Evolutionary conservation across 2,113 vertebrate genomes (phyloP), one percentile per base, ranked within the genome.

Genomic region (Tapirus terrestris): DNA sequence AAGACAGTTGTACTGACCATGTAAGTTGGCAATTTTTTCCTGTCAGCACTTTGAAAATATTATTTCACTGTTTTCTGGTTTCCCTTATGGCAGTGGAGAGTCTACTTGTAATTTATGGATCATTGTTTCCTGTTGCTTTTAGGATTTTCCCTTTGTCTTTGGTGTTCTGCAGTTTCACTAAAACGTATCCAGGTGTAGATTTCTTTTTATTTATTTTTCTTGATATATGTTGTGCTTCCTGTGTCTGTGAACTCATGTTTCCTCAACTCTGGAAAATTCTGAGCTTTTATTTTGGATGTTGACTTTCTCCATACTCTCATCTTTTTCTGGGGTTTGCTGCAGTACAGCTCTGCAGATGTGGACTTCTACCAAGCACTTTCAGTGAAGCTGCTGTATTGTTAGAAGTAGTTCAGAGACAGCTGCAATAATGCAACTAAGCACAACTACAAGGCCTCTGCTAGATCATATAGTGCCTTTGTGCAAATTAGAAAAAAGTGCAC

Each of bases 111-210:
- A 94, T 92, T 75, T 83, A 10, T 93, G 58, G 60, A 58, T 92
- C 60, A 36, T 56, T 72, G 83, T 95, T 95, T 84, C 45, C 60
- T 92, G 29, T 83, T 91, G 83, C 27, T 93, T 92, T 96, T 76
- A 91, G 95, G 87, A n/a, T 73, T 93, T 95, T 93, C 58, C 61
- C 33, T 91, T 95, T 94, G 80, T 90, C 27, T 97, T 95, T 94
- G 70, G 63, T 63, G 43, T 95, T 91, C 65, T 96, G 58, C 65
- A 84, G 21, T 94, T 94, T 97, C 84, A 92, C 36, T 67, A 91
- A 95, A 89, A 95, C 79, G n/a, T 73, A 76, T 72, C 53, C 51
- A 80, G 20, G 75, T 83, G 25, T 75, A 17, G 13, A 61, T 51
- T 83, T 80, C 20, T 80, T 85, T 87, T 83, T 65, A 75, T 48